phyloP scores from a whole-genome alignment of 2,888 invertebrate genomes.

The Caenorhabditis zanzibari region DNA sequence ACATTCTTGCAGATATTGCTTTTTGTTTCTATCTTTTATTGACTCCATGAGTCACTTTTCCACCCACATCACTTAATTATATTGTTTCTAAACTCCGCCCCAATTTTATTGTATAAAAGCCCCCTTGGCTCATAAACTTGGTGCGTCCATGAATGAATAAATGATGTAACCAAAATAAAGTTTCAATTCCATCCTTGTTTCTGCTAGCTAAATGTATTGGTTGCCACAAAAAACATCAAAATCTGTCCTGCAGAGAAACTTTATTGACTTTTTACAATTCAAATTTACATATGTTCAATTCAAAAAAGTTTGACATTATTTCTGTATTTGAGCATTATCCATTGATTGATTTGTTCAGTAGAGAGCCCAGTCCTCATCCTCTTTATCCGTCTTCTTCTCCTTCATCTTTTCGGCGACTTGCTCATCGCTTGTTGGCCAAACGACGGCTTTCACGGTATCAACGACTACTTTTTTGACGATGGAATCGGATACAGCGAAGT shows the following conservation, averaged over 20 bases:
- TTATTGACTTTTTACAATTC: constrained; percentile 22
- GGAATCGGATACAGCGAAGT: constrained; percentile 42
- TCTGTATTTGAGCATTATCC: background rate
- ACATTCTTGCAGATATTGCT: too few relatives aligned
- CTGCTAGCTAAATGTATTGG: too few relatives aligned
- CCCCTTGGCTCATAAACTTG: too few relatives aligned
- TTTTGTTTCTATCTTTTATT: too few relatives aligned
- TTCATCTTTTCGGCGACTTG: constrained; percentile 41
- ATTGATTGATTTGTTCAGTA: constrained; percentile 21
- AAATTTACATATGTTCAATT: constrained; percentile 29
- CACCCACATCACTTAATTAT: too few relatives aligned
- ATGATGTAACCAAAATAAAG: too few relatives aligned
- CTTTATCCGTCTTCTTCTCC: constrained; percentile 51
- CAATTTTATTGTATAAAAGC: too few relatives aligned
- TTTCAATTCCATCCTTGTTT: too few relatives aligned
- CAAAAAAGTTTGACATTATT: constrained; percentile 3
- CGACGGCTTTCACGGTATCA: constrained; percentile 52
- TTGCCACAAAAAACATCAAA: background rate
- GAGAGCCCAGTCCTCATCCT: constrained; percentile 55
- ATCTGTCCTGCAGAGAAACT: constrained; percentile 2
- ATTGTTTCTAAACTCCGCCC: too few relatives aligned
- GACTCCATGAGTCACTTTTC: too few relatives aligned
- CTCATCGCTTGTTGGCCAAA: constrained; percentile 52
- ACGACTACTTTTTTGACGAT: constrained; percentile 53
- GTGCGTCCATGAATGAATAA: too few relatives aligned